These are phyloP conservation scores for Lanius ludovicianus DNA, from an alignment of 2,113 vertebrate genomes.

Conservation along the genomic window DNA sequence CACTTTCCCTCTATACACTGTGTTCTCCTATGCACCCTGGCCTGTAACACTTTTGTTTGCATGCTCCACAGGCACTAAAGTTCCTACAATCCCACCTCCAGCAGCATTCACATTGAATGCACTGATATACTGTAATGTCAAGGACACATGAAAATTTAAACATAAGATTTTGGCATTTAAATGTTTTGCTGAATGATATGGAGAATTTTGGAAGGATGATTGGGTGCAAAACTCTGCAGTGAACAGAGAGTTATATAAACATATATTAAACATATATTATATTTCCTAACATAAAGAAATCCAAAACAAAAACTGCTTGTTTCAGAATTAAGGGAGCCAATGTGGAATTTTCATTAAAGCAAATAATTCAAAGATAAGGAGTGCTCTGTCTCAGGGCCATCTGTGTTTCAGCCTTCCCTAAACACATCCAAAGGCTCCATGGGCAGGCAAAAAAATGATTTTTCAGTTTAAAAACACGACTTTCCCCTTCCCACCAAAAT, in stretches of 20 bases:
- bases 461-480: background rate
- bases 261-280: background rate
- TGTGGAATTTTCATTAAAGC: background rate
- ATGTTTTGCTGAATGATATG: background rate
- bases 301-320: background rate
- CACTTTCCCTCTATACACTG: background rate
- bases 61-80: fast-evolving
- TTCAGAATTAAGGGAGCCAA: background rate
- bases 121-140: background rate
- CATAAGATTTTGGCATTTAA: background rate
- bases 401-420: background rate
- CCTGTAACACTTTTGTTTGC: background rate
- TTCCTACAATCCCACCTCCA: background rate
- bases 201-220: background rate
- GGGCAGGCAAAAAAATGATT: background rate
- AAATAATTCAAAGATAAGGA: background rate
- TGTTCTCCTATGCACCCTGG: background rate
- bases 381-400: background rate
- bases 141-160: background rate
- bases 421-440: background rate
- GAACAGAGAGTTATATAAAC: background rate
- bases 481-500: background rate
- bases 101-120: background rate
- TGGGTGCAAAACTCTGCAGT: background rate
- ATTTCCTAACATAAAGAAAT: background rate